Evolutionary conservation across 2,888 invertebrate species (phyloP).

Genomic region (Hemaris fuciformis): DNA sequence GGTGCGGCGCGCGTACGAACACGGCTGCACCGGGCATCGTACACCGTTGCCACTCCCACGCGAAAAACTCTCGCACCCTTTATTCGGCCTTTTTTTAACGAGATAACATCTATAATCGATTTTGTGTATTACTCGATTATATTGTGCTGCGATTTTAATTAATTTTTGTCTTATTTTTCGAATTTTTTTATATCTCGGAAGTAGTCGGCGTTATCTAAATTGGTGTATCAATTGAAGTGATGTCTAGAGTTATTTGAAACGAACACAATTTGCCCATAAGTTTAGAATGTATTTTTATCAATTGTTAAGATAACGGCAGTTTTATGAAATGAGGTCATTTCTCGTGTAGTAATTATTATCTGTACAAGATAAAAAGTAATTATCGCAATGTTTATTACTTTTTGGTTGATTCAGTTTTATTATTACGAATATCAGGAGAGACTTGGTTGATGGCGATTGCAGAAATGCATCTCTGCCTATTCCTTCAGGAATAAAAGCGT

Average conservation of each 20-base stretch:
- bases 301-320: not conserved
- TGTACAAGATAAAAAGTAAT: too few species aligned
- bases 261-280: not conserved
- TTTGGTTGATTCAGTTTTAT: too few species aligned
- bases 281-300: not conserved
- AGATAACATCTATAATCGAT: not conserved
- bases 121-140: not conserved
- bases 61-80: not conserved
- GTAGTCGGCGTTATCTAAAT: not conserved
- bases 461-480: too few species aligned
- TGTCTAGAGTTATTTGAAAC: not conserved
- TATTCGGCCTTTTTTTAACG: not conserved
- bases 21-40: too few species aligned
- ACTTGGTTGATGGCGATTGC: too few species aligned
- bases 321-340: not conserved
- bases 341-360: not conserved
- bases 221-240: not conserved
- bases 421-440: too few species aligned
- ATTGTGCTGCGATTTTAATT: not conserved
- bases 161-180: not conserved
- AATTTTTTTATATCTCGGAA: not conserved
- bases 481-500: too few species aligned
- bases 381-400: too few species aligned
- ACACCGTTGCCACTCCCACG: conserved; percentile 9
- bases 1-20: not conserved